Conservation (phyloP, 2,113 vertebrate species). For the Oophaga pumilio region DNA sequence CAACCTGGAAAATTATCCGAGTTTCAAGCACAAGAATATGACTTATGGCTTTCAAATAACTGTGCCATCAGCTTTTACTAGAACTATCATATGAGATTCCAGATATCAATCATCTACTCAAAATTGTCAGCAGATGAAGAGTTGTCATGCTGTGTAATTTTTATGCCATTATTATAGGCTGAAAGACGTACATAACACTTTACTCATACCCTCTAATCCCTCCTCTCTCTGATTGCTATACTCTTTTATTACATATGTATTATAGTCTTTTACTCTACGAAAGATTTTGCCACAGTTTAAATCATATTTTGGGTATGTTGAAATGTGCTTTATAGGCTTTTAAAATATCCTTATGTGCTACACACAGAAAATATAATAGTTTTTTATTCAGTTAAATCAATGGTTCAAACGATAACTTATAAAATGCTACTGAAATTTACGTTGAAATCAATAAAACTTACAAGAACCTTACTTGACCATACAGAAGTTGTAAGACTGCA, state of each 20-base stretch:
- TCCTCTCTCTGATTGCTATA: constrained; percentile 9
- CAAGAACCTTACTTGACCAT: too few species aligned
- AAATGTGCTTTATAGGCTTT: not conserved
- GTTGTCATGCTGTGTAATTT: constrained; percentile 30
- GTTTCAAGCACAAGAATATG: not conserved
- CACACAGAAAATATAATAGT: not conserved
- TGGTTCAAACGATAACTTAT: not conserved
- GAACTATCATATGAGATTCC: constrained; percentile 4
- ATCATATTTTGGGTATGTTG: not conserved
- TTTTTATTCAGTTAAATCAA: not conserved
- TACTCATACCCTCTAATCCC: constrained; percentile 31
- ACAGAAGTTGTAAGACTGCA: too few species aligned
- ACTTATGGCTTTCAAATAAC: constrained; percentile 31
- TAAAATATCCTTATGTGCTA: not conserved
- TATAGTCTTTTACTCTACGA: not conserved
- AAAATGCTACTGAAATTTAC: not conserved
- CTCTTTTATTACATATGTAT: constrained; percentile 19
- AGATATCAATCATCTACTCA: constrained; percentile 13
- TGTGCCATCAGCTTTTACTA: constrained; percentile 11
- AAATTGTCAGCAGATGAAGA: constrained; percentile 18
- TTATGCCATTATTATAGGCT: constrained; percentile 24
- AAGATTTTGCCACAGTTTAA: not conserved
- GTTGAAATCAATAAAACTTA: not conserved
- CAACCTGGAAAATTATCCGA: too few species aligned
- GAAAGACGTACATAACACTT: constrained; percentile 19